These are phyloP conservation scores for Thera britannica DNA, from an alignment of 2,888 invertebrate genomes.

Conservation along the genomic window DNA sequence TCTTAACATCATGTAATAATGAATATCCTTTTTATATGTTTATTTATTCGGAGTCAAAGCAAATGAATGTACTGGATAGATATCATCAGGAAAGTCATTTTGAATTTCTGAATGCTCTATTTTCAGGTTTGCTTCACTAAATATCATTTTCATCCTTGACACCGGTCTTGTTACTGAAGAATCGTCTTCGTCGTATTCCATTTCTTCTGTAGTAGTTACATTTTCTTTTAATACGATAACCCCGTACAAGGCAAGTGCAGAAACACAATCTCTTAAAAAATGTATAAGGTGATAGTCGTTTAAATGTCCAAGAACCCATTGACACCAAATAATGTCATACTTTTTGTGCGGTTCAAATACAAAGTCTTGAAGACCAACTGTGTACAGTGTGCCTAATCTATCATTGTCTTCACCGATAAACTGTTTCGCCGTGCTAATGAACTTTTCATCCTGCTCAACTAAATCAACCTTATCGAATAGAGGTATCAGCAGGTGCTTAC, in stretches of 20 bases:
- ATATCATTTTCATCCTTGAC: conserved; percentile 85
- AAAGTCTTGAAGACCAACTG: conserved; percentile 93
- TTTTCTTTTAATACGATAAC: conserved; percentile 87
- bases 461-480: conserved; percentile 94
- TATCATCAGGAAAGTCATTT: conserved; percentile 92
- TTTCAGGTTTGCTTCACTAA: conserved; percentile 88
- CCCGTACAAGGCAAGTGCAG: conserved; percentile 57
- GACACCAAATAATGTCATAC: conserved; percentile 98
- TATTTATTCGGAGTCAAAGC: conserved; percentile 84
- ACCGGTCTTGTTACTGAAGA: conserved; percentile 95
- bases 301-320: conserved; percentile 97
- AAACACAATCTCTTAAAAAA: conserved; percentile 88
- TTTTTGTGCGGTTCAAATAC: conserved; percentile 89
- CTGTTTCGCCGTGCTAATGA: conserved; percentile 89
- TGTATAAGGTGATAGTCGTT: conserved; percentile 92
- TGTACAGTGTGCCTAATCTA: conserved; percentile 88
- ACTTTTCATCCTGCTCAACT: conserved; percentile 95
- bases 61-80: conserved; percentile 95
- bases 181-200: conserved; percentile 92
- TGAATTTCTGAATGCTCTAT: conserved; percentile 89
- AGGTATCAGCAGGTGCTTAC: conserved; percentile 91
- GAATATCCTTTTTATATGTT: neutral
- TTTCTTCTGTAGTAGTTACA: conserved; percentile 86
- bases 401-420: conserved; percentile 65
- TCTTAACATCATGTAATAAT: neutral